Percentiles rank a stretch among this genome's conserved stretches.
phyloP scores from a whole-genome alignment of 2,797 vertebrate genomes.

The Sebastes elongatus region DNA sequence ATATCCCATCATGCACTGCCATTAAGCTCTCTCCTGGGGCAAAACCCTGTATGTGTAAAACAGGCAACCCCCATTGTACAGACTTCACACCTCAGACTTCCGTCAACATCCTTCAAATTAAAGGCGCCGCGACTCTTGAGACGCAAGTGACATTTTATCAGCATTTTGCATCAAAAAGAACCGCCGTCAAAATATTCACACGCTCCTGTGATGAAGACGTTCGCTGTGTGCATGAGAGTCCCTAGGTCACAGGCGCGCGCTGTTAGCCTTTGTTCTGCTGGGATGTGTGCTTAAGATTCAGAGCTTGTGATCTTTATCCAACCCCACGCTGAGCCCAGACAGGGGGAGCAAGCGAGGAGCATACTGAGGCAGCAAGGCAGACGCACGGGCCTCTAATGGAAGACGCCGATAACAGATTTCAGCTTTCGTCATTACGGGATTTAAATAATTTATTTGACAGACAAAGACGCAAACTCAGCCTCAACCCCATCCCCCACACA shows the following conservation, averaged over 20 bases:
- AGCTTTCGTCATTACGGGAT: slow-evolving; percentile 82
- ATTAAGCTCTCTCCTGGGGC: neutral
- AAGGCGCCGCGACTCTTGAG: neutral
- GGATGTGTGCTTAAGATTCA: slow-evolving; percentile 72
- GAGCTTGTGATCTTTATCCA: slow-evolving; percentile 69
- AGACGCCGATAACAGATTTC: slow-evolving; percentile 79
- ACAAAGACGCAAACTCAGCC: slow-evolving; percentile 71
- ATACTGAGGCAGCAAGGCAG: slow-evolving; percentile 39
- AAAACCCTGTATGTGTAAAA: neutral
- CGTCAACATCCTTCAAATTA: slow-evolving; percentile 6
- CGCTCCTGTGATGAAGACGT: slow-evolving; percentile 36
- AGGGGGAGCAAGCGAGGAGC: slow-evolving; percentile 5
- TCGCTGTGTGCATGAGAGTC: neutral
- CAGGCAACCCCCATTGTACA: neutral
- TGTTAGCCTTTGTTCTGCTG: slow-evolving; percentile 67
- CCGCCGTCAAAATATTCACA: neutral
- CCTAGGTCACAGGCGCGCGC: slow-evolving; percentile 23
- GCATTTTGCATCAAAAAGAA: slow-evolving; percentile 15
- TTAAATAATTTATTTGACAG: slow-evolving; percentile 83
- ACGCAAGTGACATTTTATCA: neutral
- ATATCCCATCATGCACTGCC: slow-evolving; percentile 28
- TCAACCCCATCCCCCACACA: slow-evolving; percentile 38
- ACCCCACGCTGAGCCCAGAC: slow-evolving; percentile 49
- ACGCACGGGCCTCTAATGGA: slow-evolving; percentile 60
- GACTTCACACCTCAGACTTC: slow-evolving; percentile 5